phyloP scores from a whole-genome alignment of 2,113 vertebrate species.

The Porphyrio hochstetteri region DNA sequence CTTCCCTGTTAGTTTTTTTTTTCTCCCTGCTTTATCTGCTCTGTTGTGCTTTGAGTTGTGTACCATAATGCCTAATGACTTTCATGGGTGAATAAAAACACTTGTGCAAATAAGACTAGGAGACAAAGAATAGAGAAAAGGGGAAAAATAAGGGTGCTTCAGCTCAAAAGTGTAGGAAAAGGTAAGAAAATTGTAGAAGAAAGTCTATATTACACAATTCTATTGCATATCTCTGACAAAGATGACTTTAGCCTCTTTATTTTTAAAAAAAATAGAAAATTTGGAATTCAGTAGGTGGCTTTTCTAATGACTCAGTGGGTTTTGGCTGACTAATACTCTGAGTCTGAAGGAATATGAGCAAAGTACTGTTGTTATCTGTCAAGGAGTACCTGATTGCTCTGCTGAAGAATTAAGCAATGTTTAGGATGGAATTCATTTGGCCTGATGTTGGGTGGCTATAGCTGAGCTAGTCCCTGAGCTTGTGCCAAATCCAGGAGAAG shows the following conservation, averaged over 20 bases:
- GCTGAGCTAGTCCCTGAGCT: neutral
- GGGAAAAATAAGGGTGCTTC: neutral
- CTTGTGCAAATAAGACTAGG: neutral
- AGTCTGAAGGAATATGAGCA: neutral
- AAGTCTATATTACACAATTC: neutral
- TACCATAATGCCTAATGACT: constrained; percentile 4
- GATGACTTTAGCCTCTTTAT: neutral
- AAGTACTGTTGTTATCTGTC: neutral
- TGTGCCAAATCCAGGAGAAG: neutral
- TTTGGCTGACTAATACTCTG: constrained; percentile 59
- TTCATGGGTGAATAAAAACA: neutral
- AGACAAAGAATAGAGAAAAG: neutral
- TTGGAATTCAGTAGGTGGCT: constrained; percentile 44
- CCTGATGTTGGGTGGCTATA: neutral
- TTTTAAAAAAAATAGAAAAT: neutral
- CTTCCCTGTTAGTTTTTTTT: neutral
- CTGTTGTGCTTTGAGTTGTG: neutral
- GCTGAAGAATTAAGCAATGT: neutral
- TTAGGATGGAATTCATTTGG: neutral
- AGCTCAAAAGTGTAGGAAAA: neutral
- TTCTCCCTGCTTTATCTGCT: neutral
- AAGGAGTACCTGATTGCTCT: neutral
- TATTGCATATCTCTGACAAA: neutral
- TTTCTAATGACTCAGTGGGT: constrained; percentile 48
- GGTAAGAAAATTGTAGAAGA: neutral